Evolutionary conservation across 1,140 invertebrate species (phyloP).

Genomic region (Hyles vespertilio): DNA sequence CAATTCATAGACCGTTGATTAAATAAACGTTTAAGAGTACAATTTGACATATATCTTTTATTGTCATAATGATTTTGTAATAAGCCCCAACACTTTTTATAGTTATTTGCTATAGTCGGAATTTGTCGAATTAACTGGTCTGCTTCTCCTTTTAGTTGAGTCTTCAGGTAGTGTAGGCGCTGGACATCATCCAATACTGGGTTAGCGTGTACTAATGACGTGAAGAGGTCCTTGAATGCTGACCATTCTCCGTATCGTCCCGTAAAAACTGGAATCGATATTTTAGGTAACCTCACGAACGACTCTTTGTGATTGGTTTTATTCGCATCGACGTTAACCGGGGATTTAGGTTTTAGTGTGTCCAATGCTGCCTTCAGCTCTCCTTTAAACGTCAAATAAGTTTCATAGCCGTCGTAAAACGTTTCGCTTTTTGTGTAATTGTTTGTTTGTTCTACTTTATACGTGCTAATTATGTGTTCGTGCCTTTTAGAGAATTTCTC

Average conservation of each 20-base stretch:
- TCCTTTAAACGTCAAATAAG: neutral
- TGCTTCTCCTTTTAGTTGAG: slow-evolving; percentile 2
- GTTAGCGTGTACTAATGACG: slow-evolving; percentile 11
- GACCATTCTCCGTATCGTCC: slow-evolving; percentile 11
- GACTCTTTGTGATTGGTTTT: neutral
- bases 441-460: neutral
- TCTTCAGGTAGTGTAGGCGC: slow-evolving; percentile 9
- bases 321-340: neutral
- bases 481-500: slow-evolving; percentile 1
- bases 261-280: slow-evolving; percentile 2
- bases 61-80: slow-evolving; percentile 8
- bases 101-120: slow-evolving; percentile 2
- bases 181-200: slow-evolving; percentile 2
- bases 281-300: slow-evolving; percentile 4
- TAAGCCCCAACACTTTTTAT: slow-evolving; percentile 1
- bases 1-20: slow-evolving; percentile 14
- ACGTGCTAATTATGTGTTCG: slow-evolving; percentile 5
- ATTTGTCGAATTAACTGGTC: slow-evolving; percentile 5
- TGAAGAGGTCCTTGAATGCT: slow-evolving; percentile 5
- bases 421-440: slow-evolving; percentile 2
- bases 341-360: neutral
- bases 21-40: slow-evolving; percentile 17
- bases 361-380: neutral
- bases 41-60: slow-evolving; percentile 12
- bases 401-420: neutral